Percentiles rank a stretch among this genome's conserved stretches.
These are phyloP conservation scores for Drosophila pectinifera DNA, from an alignment of 1,140 invertebrate species.

Conservation along the genomic window DNA sequence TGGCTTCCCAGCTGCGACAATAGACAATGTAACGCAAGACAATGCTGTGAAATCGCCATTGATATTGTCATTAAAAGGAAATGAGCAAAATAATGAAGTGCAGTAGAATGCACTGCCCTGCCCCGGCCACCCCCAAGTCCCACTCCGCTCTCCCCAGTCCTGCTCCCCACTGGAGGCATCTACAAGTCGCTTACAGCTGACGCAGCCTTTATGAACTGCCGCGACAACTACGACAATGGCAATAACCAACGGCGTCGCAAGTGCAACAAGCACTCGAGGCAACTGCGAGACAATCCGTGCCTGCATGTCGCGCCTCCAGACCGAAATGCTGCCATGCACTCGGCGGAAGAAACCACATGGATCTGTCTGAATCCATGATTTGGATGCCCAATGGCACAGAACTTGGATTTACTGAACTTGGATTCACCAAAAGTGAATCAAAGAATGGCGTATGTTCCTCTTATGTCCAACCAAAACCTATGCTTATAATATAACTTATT, in stretches of 20 bases:
- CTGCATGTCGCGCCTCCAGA: slow-evolving; percentile 17
- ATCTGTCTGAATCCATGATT: no score
- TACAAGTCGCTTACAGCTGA: slow-evolving; percentile 55
- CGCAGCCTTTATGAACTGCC: slow-evolving; percentile 63
- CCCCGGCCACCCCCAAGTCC: not conserved
- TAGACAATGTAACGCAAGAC: slow-evolving; percentile 61
- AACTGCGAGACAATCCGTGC: slow-evolving; percentile 36
- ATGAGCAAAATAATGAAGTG: slow-evolving; percentile 80
- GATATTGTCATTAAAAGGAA: slow-evolving; percentile 80
- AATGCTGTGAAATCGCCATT: slow-evolving; percentile 76
- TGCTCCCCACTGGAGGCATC: slow-evolving; percentile 24
- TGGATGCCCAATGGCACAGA: no score
- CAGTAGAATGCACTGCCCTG: slow-evolving; percentile 44
- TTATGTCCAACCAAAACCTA: no score
- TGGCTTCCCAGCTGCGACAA: slow-evolving; percentile 69
- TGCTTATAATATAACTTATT: no score
- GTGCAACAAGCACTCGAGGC: slow-evolving; percentile 44
- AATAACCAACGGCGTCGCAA: slow-evolving; percentile 30
- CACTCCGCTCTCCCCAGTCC: not conserved
- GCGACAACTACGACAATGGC: slow-evolving; percentile 45
- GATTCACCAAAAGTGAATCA: no score
- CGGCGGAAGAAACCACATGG: not conserved
- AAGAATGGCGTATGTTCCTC: no score
- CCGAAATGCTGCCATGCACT: slow-evolving; percentile 28
- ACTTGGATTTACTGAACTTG: no score